phyloP scores from a whole-genome alignment of 1,140 invertebrate species.

The Aphaenogaster ashmeadi region DNA sequence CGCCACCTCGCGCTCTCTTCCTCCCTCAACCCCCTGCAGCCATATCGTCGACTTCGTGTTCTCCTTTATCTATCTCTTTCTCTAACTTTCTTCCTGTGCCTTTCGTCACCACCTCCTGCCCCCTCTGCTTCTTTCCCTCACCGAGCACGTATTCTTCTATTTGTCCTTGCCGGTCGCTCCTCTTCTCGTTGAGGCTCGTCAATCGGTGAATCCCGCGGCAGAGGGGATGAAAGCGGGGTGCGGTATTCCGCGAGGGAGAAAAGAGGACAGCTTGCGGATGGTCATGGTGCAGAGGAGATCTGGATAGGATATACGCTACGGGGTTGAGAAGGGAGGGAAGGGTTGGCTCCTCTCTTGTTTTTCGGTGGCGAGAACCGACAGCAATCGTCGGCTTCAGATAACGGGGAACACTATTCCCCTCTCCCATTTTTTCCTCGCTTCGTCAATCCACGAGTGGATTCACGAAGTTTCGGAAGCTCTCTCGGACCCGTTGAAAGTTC shows the following conservation, averaged over 20 bases:
- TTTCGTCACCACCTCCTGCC: background rate
- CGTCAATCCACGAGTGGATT: constrained; percentile 33
- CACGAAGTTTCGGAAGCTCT: constrained; percentile 40
- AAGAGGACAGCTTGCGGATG: constrained; percentile 73
- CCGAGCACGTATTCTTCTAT: constrained; percentile 32
- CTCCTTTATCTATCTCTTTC: constrained; percentile 8
- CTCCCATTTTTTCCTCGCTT: background rate
- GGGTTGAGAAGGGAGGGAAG: background rate
- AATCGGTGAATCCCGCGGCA: constrained; percentile 22
- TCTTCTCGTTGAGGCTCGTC: constrained; percentile 13
- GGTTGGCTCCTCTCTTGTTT: constrained; percentile 33
- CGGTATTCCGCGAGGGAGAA: constrained; percentile 40
- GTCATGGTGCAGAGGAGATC: constrained; percentile 64
- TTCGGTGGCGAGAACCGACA: constrained; percentile 15
- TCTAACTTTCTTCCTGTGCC: background rate
- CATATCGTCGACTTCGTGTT: constrained; percentile 53
- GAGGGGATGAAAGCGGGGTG: background rate
- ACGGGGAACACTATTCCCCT: background rate
- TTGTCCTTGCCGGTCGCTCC: constrained; percentile 19
- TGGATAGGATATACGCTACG: background rate
- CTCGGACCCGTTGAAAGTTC: constrained; percentile 29
- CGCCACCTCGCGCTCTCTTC: constrained; percentile 40
- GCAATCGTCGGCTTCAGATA: constrained; percentile 44
- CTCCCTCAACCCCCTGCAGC: constrained; percentile 72
- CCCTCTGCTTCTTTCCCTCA: too few species aligned